Base-by-base conservation (phyloP, 2,113 vertebrate genomes). In the Tachuris rubrigastra region DNA sequence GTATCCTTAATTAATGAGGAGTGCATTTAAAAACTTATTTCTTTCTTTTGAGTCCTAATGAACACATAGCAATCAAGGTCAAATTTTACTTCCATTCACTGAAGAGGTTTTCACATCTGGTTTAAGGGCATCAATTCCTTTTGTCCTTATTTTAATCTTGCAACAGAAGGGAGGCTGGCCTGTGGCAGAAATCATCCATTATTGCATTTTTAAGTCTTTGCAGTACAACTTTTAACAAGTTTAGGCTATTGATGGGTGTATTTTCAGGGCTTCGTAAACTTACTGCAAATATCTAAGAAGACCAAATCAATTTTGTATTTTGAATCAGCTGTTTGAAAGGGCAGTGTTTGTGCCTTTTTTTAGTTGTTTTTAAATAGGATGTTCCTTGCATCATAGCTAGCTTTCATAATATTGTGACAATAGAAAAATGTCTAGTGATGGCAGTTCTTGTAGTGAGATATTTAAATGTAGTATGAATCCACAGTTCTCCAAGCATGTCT, bases 221-320 rank as follows among this genome's bases (percentile, higher is more conserved):
- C 87, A 79, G 75, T 90, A 67, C 52, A 30, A 78, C 58, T 96
- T 91, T 87, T 93, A 73, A 88, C 35, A 85, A 75, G 75, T 60
- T 63, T 60, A 72, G 24, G n/a, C 94, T 84, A 67, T 50, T 58
- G 76, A 78, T 85, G 37, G 23, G 8, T 93, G 20, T 84, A n/a
- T 71, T 92, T 86, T 84, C 39, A 59, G 73, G 53, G 31, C 44
- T 80, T 92, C 86, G 62, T 66, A 88, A 78, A 78, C 28, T 63
- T 72, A 12, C 50, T 84, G 55, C 28, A 88, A 88, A 68, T n/a
- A 77, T 12, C 66, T 95, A 58, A 91, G 84, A 84, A 81, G 87
- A 90, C 55, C 53, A 83, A 84, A 95, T 95, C 87, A 88, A 25
- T 73, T 93, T 95, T 88, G 17, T 91, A 42, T 97, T 96, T 92